phyloP scores from a whole-genome alignment of 2,113 vertebrate species.

The Desmodus rotundus region DNA sequence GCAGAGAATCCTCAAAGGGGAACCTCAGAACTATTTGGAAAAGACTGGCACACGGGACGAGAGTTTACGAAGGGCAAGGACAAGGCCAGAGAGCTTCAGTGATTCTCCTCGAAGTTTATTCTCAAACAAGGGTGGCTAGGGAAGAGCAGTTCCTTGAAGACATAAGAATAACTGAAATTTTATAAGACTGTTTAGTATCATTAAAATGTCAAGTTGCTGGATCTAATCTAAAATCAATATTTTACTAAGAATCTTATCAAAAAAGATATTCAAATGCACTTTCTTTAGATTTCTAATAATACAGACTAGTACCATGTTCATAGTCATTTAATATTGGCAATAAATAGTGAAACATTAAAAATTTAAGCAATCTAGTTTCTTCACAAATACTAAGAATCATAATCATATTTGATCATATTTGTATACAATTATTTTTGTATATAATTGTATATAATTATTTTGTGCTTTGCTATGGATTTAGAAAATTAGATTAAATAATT shows the following conservation, averaged over 20 bases:
- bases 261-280: neutral
- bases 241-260: neutral
- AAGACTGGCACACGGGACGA: rapidly evolving
- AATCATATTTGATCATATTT: neutral
- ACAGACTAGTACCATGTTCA: neutral
- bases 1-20: neutral
- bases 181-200: neutral
- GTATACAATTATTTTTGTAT: neutral
- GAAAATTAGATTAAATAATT: neutral
- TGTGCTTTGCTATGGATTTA: neutral
- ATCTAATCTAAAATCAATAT: neutral
- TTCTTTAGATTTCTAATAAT: neutral
- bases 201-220: neutral
- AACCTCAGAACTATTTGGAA: neutral
- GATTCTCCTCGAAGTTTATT: neutral
- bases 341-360: neutral
- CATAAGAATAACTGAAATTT: neutral
- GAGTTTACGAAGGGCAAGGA: neutral
- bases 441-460: neutral
- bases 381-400: neutral
- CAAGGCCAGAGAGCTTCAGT: neutral
- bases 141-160: neutral
- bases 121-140: neutral
- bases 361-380: neutral
- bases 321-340: neutral